Evolutionary conservation across 1,140 invertebrate species (phyloP).

Genomic region (Drosophila eugracilis): DNA sequence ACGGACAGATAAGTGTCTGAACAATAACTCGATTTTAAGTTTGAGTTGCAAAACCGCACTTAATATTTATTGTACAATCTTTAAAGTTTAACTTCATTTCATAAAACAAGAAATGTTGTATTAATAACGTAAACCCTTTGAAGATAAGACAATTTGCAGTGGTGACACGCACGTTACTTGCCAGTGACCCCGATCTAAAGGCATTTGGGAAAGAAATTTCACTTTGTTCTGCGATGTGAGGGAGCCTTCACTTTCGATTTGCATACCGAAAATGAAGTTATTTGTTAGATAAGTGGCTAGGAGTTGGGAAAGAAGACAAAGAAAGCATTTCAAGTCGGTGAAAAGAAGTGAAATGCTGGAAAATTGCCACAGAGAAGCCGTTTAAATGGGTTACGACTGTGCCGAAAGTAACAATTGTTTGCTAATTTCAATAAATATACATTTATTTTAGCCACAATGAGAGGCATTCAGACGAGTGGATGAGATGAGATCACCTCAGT

Average conservation of each 20-base stretch:
- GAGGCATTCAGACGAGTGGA: background rate
- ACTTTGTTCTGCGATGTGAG: constrained; percentile 47
- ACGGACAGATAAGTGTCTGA: background rate
- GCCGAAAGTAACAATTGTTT: constrained; percentile 26
- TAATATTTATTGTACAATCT: background rate
- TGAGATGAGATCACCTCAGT: background rate
- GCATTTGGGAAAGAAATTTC: constrained; percentile 44
- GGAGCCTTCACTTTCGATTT: constrained; percentile 55
- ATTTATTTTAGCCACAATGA: constrained; percentile 8
- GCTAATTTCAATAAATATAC: constrained; percentile 6
- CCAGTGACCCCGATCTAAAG: constrained; percentile 19
- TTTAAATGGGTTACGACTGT: constrained; percentile 12
- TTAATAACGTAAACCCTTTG: too few relatives aligned
- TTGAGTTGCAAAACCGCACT: background rate
- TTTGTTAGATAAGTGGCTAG: constrained; percentile 60
- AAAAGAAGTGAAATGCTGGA: constrained; percentile 27
- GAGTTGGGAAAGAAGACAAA: constrained; percentile 14
- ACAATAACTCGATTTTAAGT: background rate
- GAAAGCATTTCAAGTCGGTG: constrained; percentile 1
- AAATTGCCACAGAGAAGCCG: constrained; percentile 18
- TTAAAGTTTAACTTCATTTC: too few relatives aligned
- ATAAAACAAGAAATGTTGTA: too few relatives aligned
- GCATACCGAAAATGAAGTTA: constrained; percentile 49
- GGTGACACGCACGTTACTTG: constrained; percentile 7
- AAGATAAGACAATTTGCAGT: too few relatives aligned